Conservation (phyloP, 1,140 invertebrate species). For the Sitophilus oryzae region DNA sequence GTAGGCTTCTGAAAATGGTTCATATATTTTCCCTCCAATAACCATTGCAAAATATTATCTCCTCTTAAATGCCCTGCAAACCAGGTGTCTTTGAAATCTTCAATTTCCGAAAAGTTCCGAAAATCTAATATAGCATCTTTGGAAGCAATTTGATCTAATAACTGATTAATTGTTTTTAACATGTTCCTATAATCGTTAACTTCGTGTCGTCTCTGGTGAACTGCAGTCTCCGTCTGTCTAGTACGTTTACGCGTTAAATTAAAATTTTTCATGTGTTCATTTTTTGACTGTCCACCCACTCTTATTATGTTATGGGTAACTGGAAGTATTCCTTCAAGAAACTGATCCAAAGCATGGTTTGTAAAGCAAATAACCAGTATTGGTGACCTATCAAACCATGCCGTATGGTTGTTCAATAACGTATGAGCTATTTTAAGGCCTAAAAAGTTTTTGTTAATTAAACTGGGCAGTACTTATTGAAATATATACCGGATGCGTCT, state of each 20-base stretch:
- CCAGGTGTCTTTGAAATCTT: slow-evolving; percentile 28
- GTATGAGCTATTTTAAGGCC: slow-evolving; percentile 60
- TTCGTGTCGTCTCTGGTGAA: slow-evolving; percentile 5
- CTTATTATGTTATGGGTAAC: slow-evolving; percentile 57
- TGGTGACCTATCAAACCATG: slow-evolving; percentile 42
- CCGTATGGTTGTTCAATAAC: slow-evolving; percentile 49
- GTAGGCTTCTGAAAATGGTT: too few species aligned
- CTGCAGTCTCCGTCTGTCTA: background rate
- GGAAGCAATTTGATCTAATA: slow-evolving; percentile 10
- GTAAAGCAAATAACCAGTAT: slow-evolving; percentile 79
- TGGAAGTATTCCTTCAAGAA: slow-evolving; percentile 65
- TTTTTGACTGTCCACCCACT: slow-evolving; percentile 66
- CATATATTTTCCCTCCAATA: slow-evolving; percentile 20
- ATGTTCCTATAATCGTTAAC: slow-evolving; percentile 6
- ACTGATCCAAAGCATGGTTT: slow-evolving; percentile 86
- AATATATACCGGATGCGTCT: too few species aligned
- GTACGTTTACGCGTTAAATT: slow-evolving; percentile 40
- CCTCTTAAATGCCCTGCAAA: slow-evolving; percentile 23
- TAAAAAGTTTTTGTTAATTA: too few species aligned
- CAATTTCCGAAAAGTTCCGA: slow-evolving; percentile 18
- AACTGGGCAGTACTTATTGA: too few species aligned
- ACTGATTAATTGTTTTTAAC: slow-evolving; percentile 21
- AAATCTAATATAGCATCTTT: slow-evolving; percentile 24
- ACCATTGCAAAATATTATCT: slow-evolving; percentile 28
- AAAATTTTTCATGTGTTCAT: slow-evolving; percentile 49